Base-by-base conservation (phyloP, 2,797 vertebrate species). In the Oceanodroma leucorhoa region DNA sequence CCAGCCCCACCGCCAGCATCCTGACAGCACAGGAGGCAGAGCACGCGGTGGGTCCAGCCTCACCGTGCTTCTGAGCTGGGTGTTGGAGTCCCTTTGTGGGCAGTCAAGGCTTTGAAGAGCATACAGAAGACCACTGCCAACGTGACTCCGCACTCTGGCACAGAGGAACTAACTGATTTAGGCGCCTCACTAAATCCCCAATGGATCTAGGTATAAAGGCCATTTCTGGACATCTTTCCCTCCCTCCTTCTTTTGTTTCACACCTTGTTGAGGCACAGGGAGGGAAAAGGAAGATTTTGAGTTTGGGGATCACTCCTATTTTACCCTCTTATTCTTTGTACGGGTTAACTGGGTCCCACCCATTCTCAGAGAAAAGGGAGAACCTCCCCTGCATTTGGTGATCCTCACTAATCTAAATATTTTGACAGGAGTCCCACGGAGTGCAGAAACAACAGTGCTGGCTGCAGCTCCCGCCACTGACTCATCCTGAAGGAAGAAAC, bases 381-480 rank as follows among this genome's bases (percentile, higher is more conserved):
- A 93, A 73, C 43, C 46, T 95, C 60, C 80, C n/a, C 64, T 83
- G 45, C 5, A 2, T 61, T 73, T 87, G 73, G 82, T 90, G 58
- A 88, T 72, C 61, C 61, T 89, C 5, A 2, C 85, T 96, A 75
- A 87, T 64, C 78, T 96, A 95, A 97, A 94, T 94, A 95, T 95
- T 97, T 95, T 96, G 95, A 95, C 67, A 87, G 61, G 70, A 84
- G 54, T 76, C 79, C 70, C 73, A 94, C 2, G 2, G 69, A 91
- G 90, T 36, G 32, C 87, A 92, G 92, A 94, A 93, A 90, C 87
- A 91, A 86, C 66, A 83, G 36, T 45, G n/a, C 40, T 93, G 84
- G 88, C 94, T 89, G 79, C 70, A 91, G 69, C 41, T 93, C 54
- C 57, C 3, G 2, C 67, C 81, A 81, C 81, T 96, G 91, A 94